A percentile compares a stretch with the other conserved stretches of the same genome.
phyloP scores from a whole-genome alignment of 2,797 vertebrate species.

The Mus spretus region DNA sequence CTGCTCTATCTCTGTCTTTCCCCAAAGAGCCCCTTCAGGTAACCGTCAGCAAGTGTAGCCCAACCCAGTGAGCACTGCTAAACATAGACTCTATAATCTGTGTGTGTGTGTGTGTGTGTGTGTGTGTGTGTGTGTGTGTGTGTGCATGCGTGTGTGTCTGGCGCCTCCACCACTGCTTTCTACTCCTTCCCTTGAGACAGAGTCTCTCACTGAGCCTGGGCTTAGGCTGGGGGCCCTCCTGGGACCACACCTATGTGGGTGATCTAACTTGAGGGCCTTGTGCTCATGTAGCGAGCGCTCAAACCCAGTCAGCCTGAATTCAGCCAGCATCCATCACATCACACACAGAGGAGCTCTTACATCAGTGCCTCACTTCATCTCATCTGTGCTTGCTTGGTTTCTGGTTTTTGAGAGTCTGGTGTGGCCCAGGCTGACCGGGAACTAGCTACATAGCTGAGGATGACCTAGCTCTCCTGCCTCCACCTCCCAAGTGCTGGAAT shows the following conservation, averaged over 20 bases:
- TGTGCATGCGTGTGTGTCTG: neutral
- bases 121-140: neutral
- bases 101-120: neutral
- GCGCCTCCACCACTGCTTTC: neutral
- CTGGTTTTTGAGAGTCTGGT: neutral
- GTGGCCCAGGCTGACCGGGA: neutral
- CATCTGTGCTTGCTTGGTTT: neutral
- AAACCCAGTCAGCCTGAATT: neutral
- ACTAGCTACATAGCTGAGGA: neutral
- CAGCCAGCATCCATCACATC: neutral
- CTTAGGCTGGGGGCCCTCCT: neutral
- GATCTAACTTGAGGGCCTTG: neutral
- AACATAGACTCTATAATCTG: neutral
- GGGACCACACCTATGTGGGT: neutral
- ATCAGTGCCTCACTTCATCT: neutral
- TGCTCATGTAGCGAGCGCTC: too few species aligned
- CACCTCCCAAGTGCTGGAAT: neutral
- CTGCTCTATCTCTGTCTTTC: neutral
- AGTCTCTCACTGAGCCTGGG: neutral
- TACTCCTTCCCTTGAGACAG: neutral
- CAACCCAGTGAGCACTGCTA: neutral
- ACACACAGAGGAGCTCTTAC: neutral
- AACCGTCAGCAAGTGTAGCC: conserved; percentile 2
- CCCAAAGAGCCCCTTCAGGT: neutral
- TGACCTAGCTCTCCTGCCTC: neutral